Conservation (phyloP, 2,888 invertebrate species). For the Drosophila borealis region DNA sequence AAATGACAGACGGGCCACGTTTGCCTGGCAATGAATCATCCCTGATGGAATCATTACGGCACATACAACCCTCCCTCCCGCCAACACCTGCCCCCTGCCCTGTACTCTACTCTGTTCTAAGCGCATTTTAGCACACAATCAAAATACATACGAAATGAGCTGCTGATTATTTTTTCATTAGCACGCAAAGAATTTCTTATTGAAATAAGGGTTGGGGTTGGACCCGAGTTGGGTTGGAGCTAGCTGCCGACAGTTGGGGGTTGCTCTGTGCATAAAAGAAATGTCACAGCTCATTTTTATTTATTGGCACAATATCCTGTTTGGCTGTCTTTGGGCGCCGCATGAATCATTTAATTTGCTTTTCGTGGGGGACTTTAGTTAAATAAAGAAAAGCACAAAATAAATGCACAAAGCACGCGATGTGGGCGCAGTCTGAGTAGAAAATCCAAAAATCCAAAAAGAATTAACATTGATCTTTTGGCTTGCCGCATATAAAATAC, state of each 20-base stretch:
- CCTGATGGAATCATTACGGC: constrained; percentile 45
- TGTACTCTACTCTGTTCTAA: background rate
- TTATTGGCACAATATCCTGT: constrained; percentile 68
- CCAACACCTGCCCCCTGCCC: background rate
- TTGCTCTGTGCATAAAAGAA: constrained; percentile 29
- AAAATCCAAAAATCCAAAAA: constrained; percentile 12
- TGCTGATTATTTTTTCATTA: constrained; percentile 77
- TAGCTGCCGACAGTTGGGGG: background rate
- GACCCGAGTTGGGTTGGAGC: background rate
- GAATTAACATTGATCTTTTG: background rate
- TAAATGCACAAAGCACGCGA: constrained; percentile 25
- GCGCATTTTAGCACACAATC: constrained; percentile 70
- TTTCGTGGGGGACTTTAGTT: constrained; percentile 4
- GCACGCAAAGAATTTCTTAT: constrained; percentile 58
- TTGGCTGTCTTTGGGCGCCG: constrained; percentile 20
- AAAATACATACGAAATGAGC: constrained; percentile 76
- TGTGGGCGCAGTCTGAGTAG: constrained; percentile 15
- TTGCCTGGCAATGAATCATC: constrained; percentile 53
- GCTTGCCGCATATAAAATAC: background rate
- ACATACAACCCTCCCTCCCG: background rate
- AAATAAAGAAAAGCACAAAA: constrained; percentile 22
- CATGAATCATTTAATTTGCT: constrained; percentile 55
- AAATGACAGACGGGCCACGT: constrained; percentile 58
- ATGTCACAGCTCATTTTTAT: constrained; percentile 77
- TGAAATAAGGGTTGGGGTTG: constrained; percentile 12